phyloP scores from a whole-genome alignment of 2,888 invertebrate genomes.

The Nasonovia ribisnigri region DNA sequence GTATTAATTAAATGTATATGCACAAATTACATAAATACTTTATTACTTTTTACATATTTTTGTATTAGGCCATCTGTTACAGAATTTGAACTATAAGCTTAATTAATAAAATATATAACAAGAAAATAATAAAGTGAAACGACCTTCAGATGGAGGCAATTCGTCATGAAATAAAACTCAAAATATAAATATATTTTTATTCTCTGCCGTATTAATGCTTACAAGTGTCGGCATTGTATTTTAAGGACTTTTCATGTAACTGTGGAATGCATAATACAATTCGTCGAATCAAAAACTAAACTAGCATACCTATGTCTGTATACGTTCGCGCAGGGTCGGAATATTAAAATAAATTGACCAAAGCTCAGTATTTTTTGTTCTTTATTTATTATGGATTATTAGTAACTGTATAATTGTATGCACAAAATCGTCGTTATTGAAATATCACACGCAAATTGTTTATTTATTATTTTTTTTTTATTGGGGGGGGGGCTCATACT shows the following conservation, averaged over 20 bases:
- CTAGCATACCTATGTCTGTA: background rate
- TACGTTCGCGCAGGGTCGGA: background rate
- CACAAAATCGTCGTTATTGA: background rate
- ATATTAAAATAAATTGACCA: background rate
- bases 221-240: background rate
- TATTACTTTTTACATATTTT: background rate
- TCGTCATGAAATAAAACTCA: background rate
- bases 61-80: background rate
- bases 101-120: background rate
- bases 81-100: background rate
- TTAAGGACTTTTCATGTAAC: background rate
- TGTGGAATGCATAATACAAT: background rate
- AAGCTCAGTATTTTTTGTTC: background rate
- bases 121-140: background rate
- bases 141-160: background rate
- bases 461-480: background rate
- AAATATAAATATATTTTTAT: background rate
- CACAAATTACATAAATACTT: background rate
- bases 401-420: background rate
- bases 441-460: background rate
- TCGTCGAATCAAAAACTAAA: background rate
- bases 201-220: background rate
- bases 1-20: background rate
- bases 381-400: background rate
- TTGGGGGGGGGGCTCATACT: background rate